These are phyloP conservation scores for Xylota sylvarum DNA, from an alignment of 2,888 invertebrate genomes.

Conservation along the genomic window DNA sequence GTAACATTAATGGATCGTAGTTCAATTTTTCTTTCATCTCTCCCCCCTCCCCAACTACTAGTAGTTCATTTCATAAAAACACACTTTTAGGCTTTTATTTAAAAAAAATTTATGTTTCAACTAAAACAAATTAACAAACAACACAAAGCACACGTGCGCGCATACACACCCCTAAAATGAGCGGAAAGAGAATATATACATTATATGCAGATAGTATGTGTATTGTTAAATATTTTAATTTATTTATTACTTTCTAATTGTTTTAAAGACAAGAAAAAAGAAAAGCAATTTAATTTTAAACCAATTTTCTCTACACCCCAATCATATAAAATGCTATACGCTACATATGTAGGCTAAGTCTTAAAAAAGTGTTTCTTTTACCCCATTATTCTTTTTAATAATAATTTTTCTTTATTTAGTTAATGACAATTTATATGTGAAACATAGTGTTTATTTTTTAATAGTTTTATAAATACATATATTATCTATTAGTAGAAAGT, in stretches of 20 bases:
- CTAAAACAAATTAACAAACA: not conserved
- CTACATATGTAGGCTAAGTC: constrained; percentile 52
- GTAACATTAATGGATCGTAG: constrained; percentile 78
- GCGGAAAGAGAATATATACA: constrained; percentile 47
- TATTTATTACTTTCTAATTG: constrained; percentile 66
- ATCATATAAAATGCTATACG: constrained; percentile 11
- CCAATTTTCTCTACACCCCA: constrained; percentile 17
- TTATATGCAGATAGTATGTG: constrained; percentile 26
- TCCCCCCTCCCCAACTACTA: not conserved
- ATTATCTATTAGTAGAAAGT: constrained; percentile 48
- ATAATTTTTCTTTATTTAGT: constrained; percentile 54
- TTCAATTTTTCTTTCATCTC: constrained; percentile 67
- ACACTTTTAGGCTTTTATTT: constrained; percentile 23
- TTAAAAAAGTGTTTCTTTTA: constrained; percentile 9
- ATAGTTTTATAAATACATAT: constrained; percentile 48
- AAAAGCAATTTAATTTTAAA: constrained; percentile 59
- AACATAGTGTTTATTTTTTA: constrained; percentile 67
- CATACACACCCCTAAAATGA: constrained; percentile 2
- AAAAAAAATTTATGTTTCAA: not conserved
- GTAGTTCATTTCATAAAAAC: not conserved
- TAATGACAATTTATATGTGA: constrained; percentile 74
- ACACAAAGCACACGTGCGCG: not conserved
- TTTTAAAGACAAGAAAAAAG: constrained; percentile 37
- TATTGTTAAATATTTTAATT: constrained; percentile 60
- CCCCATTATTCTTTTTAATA: constrained; percentile 1